Conservation (phyloP, 2,797 vertebrate species). For the Hafferia zeledoni region DNA sequence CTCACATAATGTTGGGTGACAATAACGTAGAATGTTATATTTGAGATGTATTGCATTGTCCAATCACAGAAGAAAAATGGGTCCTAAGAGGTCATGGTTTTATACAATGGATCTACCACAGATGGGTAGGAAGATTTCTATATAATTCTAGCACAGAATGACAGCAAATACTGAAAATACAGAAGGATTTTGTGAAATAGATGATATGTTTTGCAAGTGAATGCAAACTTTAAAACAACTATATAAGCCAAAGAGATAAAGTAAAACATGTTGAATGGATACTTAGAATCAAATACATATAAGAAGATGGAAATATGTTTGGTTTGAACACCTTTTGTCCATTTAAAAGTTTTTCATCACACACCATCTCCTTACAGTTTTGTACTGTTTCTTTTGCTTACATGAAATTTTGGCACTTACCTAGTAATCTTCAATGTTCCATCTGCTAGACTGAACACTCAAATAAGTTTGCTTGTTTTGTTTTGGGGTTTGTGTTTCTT, state of each 20-base stretch:
- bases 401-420: not conserved
- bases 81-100: not conserved
- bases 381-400: not conserved
- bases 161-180: not conserved
- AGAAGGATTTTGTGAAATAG: not conserved
- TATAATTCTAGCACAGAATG: not conserved
- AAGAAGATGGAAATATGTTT: not conserved
- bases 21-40: not conserved
- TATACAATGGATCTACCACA: not conserved
- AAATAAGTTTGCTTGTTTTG: not conserved
- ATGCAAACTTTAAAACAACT: not conserved
- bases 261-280: not conserved
- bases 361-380: not conserved
- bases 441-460: not conserved
- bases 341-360: not conserved
- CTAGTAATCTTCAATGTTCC: not conserved
- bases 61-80: not conserved
- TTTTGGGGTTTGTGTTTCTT: accelerated
- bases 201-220: accelerated
- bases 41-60: not conserved
- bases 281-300: not conserved
- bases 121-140: not conserved
- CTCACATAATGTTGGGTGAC: not conserved
- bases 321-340: not conserved
- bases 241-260: not conserved